A percentile compares a stretch with the other conserved stretches of the same genome.
phyloP scores from a whole-genome alignment of 2,113 vertebrate species.

The Plecturocebus donacophilus region DNA sequence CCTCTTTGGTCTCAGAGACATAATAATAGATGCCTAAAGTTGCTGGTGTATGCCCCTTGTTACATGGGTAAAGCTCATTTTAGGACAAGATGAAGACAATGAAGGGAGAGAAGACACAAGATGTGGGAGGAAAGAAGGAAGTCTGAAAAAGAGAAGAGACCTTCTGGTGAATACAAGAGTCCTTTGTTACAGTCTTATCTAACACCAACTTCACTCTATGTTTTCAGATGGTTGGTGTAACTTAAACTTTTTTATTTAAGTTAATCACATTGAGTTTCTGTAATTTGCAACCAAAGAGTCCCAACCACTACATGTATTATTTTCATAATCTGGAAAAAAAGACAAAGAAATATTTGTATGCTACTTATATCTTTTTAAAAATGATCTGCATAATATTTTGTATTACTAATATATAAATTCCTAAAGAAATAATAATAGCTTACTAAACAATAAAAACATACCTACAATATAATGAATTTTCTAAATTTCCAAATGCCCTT shows the following conservation, averaged over 20 bases:
- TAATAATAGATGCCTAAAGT: neutral
- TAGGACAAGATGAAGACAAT: neutral
- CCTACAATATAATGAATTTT: neutral
- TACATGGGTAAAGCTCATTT: neutral
- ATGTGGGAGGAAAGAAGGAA: neutral
- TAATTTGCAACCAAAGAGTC: neutral
- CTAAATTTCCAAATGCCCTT: neutral
- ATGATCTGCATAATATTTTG: neutral
- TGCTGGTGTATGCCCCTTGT: neutral
- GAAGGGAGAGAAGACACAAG: neutral
- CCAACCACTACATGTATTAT: neutral
- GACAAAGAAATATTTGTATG: neutral
- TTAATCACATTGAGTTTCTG: neutral
- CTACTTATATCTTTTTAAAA: neutral
- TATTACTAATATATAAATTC: neutral
- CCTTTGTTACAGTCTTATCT: neutral
- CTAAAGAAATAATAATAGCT: neutral
- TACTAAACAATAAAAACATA: neutral
- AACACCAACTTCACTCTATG: neutral
- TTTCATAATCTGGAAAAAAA: constrained; percentile 1
- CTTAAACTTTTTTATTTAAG: neutral
- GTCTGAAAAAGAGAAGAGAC: neutral
- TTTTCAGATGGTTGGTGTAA: neutral
- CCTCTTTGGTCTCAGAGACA: neutral
- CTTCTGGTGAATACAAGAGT: neutral